These are phyloP conservation scores for Uloborus plumipes DNA, from an alignment of 2,888 invertebrate species.

Conservation along the genomic window DNA sequence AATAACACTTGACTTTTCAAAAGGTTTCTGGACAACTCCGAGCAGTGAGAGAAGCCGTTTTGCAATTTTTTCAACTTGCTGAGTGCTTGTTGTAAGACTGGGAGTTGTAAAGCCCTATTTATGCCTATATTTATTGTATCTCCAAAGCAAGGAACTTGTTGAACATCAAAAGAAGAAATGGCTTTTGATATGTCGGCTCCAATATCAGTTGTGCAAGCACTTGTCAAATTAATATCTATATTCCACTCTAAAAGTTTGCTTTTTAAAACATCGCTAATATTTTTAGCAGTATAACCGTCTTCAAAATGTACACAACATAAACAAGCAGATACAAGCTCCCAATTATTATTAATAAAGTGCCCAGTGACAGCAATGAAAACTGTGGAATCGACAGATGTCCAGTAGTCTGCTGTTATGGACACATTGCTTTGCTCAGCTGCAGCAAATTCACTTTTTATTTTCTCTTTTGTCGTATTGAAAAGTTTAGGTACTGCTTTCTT, in stretches of 20 bases:
- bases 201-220: background rate
- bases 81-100: background rate
- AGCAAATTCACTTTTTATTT: background rate
- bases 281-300: background rate
- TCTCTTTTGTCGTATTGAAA: background rate
- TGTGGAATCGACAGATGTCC: background rate
- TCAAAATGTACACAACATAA: slow-evolving; percentile 1
- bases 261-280: background rate
- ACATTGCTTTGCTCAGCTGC: background rate
- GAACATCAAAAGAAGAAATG: background rate
- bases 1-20: background rate
- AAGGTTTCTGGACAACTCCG: background rate
- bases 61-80: background rate
- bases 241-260: background rate
- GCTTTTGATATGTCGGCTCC: background rate
- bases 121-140: background rate
- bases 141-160: background rate
- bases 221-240: background rate
- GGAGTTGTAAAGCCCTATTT: background rate
- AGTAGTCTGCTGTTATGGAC: background rate
- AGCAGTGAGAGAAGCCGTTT: background rate
- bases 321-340: background rate
- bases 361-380: background rate
- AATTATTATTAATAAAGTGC: background rate
- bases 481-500: background rate